These are phyloP conservation scores for Lagorchestes hirsutus DNA, from an alignment of 2,797 vertebrate genomes.

Conservation along the genomic window DNA sequence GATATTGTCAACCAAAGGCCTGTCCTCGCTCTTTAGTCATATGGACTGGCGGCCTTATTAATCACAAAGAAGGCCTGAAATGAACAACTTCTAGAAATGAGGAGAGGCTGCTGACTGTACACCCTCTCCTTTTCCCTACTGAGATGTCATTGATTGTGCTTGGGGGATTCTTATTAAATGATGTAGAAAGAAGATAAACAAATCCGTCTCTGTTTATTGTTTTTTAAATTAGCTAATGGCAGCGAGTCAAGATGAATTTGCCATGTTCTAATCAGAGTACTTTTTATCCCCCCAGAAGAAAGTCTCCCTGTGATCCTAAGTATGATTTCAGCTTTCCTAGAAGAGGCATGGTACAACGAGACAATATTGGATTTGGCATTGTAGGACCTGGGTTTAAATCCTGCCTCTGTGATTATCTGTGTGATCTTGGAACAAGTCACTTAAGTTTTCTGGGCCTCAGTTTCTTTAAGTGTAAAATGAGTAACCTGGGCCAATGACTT, in stretches of 20 bases:
- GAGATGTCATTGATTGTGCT: constrained; percentile 48
- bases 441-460: not conserved
- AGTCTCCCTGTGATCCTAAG: constrained; percentile 58
- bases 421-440: not conserved
- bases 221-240: constrained; percentile 66
- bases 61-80: constrained; percentile 63
- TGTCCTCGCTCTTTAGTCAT: not conserved
- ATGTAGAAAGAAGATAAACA: constrained; percentile 68
- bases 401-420: not conserved
- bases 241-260: not conserved
- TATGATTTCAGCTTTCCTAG: constrained; percentile 65
- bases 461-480: not conserved
- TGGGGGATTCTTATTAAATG: constrained; percentile 48
- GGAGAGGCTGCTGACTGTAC: constrained; percentile 28
- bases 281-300: constrained; percentile 49
- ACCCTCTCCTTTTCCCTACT: not conserved
- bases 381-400: not conserved
- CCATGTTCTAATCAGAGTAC: constrained; percentile 57
- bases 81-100: constrained; percentile 60
- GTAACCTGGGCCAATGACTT: not conserved
- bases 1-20: constrained; percentile 48
- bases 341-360: constrained; percentile 5
- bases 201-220: constrained; percentile 68
- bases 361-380: not conserved
- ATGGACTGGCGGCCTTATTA: constrained; percentile 63